A percentile compares a stretch with the other conserved stretches of the same genome.
These are phyloP conservation scores for Heliocidaris erythrogramma DNA, from an alignment of 35 echinoderm and acorn worm species.

Conservation along the genomic window DNA sequence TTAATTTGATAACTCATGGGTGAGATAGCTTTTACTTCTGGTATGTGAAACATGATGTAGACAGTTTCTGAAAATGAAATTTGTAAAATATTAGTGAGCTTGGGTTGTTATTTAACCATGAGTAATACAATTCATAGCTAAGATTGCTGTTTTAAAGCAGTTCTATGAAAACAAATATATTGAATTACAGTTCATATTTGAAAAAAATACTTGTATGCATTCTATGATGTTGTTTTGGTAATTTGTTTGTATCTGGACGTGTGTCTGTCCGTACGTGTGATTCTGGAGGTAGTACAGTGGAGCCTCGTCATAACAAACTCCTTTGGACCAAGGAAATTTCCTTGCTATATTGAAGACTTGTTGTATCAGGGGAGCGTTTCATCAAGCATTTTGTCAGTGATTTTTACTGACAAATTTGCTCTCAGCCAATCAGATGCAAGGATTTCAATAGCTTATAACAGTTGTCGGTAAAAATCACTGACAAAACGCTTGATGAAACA, in stretches of 20 bases:
- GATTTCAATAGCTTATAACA: too few species aligned
- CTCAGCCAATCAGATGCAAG: too few species aligned
- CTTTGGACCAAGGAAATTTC: too few species aligned
- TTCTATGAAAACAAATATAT: neutral
- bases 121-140: neutral
- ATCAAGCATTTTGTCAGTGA: too few species aligned
- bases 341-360: too few species aligned
- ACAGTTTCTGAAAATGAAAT: neutral
- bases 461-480: too few species aligned
- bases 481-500: too few species aligned
- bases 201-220: neutral
- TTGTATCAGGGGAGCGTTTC: too few species aligned
- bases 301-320: too few species aligned
- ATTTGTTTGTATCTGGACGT: neutral
- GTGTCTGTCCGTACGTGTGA: too few species aligned
- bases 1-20: neutral
- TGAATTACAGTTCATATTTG: neutral
- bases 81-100: neutral
- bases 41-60: neutral
- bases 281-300: too few species aligned
- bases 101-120: neutral
- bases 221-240: neutral
- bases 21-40: neutral
- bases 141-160: constrained; percentile 7
- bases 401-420: too few species aligned